These are phyloP conservation scores for Periophthalmodon schlosseri DNA, from an alignment of 2,113 vertebrate genomes.

Conservation along the genomic window DNA sequence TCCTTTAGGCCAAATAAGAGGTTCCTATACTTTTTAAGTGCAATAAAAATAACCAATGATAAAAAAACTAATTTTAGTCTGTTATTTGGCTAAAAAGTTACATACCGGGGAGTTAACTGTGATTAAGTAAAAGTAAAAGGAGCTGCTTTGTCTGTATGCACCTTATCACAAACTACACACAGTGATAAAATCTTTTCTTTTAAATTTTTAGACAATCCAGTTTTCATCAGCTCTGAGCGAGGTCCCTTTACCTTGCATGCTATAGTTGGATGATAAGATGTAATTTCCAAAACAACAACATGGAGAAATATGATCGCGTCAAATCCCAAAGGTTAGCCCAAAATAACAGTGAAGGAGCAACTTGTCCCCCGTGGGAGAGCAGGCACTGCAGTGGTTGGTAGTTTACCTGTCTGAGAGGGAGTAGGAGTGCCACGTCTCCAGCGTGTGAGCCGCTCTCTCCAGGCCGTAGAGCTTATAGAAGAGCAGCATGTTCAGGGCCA, in stretches of 20 bases:
- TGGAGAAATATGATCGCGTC: neutral
- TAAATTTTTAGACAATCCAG: neutral
- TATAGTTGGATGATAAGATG: neutral
- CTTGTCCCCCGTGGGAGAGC: neutral
- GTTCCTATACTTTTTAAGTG: too few species aligned
- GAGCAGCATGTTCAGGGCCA: conserved; percentile 88
- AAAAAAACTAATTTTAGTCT: too few species aligned
- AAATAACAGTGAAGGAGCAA: neutral
- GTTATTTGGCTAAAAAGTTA: too few species aligned
- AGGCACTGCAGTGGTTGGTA: neutral
- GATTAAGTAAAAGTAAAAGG: neutral
- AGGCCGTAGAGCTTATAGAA: conserved; percentile 91
- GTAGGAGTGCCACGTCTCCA: conserved; percentile 89
- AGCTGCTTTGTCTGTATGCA: neutral
- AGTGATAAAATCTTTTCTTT: neutral
- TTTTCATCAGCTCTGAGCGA: neutral
- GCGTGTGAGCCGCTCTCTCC: conserved; percentile 86
- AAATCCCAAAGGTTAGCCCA: neutral
- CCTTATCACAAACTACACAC: too few species aligned
- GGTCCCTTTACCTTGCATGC: neutral
- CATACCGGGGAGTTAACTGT: too few species aligned
- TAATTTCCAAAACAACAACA: neutral
- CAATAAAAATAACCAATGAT: too few species aligned
- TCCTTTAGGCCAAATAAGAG: too few species aligned
- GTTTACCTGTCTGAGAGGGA: conserved; percentile 85